These are phyloP conservation scores for Cataglyphis cursor DNA, from an alignment of 2,888 invertebrate species.

Conservation along the genomic window DNA sequence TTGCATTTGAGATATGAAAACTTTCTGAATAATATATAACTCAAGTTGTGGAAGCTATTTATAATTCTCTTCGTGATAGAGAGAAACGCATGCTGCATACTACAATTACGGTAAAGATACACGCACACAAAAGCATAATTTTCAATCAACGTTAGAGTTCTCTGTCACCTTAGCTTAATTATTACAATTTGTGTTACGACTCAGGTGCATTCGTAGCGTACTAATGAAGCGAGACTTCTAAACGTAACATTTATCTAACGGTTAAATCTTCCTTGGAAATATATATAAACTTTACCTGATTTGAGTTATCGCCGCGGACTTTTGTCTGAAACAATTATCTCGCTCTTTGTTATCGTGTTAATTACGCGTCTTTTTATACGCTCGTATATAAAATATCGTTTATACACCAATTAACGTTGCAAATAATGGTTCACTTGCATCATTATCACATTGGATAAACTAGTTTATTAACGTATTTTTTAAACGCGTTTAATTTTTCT, in stretches of 20 bases:
- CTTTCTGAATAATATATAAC: constrained; percentile 38
- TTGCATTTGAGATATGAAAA: constrained; percentile 28
- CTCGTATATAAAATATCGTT: constrained; percentile 28
- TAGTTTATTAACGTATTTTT: constrained; percentile 7
- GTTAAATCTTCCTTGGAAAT: constrained; percentile 32
- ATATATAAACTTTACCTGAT: constrained; percentile 27
- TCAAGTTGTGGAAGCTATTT: constrained; percentile 27
- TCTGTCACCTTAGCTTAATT: constrained; percentile 38
- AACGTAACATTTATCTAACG: constrained; percentile 35
- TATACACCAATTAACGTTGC: constrained; percentile 31
- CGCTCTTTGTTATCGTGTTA: constrained; percentile 25
- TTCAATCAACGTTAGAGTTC: constrained; percentile 33
- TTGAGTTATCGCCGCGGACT: neutral
- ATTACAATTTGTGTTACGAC: constrained; percentile 46
- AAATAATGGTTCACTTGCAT: constrained; percentile 1
- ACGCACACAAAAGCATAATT: constrained; percentile 17
- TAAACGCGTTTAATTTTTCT: neutral
- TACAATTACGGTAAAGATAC: neutral
- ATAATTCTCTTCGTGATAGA: constrained; percentile 9
- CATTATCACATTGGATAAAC: constrained; percentile 4
- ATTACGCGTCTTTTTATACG: constrained; percentile 21
- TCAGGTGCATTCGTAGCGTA: constrained; percentile 28
- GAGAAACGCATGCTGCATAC: neutral
- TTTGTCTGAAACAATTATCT: constrained; percentile 38
- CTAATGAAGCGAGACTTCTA: constrained; percentile 37